These are phyloP conservation scores for Chrysopilus asiliformis DNA, from an alignment of 2,888 invertebrate genomes.

Conservation along the genomic window DNA sequence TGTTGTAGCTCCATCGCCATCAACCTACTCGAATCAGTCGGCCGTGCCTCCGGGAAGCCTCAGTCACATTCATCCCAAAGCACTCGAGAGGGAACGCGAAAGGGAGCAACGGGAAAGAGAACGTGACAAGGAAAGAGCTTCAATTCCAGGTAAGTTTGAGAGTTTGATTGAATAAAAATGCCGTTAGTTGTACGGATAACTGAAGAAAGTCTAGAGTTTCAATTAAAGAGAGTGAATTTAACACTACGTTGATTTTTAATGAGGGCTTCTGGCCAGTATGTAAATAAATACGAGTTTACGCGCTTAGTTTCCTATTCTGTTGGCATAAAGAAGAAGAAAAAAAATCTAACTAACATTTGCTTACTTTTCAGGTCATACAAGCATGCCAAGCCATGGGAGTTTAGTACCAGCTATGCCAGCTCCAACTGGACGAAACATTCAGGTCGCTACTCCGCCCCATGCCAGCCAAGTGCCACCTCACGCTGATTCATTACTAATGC, in stretches of 20 bases:
- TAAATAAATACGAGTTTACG: no score
- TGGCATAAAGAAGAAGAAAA: no score
- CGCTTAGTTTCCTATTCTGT: not conserved
- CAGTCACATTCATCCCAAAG: conserved; percentile 15
- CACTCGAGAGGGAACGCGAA: conserved; percentile 21
- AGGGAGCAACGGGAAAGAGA: conserved; percentile 26
- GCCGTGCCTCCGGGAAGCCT: conserved; percentile 16
- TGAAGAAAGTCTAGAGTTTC: no score
- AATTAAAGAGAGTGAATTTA: no score
- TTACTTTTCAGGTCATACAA: conserved; percentile 15
- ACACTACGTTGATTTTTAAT: no score
- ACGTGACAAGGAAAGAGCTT: conserved; percentile 17
- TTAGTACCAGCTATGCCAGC: conserved; percentile 24
- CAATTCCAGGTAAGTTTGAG: conserved; percentile 21
- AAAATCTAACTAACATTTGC: not conserved
- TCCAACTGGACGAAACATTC: conserved; percentile 24
- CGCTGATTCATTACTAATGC: conserved; percentile 67
- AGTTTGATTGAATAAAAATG: no score
- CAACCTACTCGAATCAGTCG: conserved; percentile 20
- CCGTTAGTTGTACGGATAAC: no score
- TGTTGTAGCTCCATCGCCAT: conserved; percentile 32
- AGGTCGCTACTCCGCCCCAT: conserved; percentile 45
- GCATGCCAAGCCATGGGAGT: conserved; percentile 22
- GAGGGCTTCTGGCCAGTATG: no score
- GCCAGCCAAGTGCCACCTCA: conserved; percentile 69